Evolutionary conservation across 2,797 vertebrate genomes (phyloP).

Genomic region (Trematomus bernacchii): DNA sequence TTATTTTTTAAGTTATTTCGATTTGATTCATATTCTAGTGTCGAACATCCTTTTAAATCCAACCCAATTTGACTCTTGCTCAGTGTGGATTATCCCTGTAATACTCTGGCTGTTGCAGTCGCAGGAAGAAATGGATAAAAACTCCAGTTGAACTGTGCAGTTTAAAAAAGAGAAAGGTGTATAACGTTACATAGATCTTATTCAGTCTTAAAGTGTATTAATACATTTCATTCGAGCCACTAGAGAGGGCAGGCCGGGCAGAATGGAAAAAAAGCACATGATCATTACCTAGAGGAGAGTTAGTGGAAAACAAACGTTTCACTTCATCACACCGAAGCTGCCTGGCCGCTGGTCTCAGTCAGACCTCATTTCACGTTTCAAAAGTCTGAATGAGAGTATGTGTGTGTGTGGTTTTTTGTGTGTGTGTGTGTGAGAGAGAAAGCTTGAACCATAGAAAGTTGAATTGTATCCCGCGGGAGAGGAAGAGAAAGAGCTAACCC

Average conservation of each 20-base stretch:
- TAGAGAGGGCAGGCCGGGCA: background rate
- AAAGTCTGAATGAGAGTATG: slow-evolving; percentile 45
- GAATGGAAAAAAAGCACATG: slow-evolving; percentile 11
- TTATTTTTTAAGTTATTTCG: slow-evolving; percentile 1
- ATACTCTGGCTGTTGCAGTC: slow-evolving; percentile 23
- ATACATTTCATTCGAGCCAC: slow-evolving; percentile 21
- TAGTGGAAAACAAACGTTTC: slow-evolving; percentile 42
- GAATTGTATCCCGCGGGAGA: slow-evolving; percentile 27
- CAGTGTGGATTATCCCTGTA: slow-evolving; percentile 48
- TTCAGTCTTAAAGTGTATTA: slow-evolving; percentile 2
- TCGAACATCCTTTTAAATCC: slow-evolving; percentile 49
- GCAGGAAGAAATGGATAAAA: background rate
- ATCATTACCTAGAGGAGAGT: slow-evolving; percentile 2
- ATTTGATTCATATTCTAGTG: slow-evolving; percentile 34
- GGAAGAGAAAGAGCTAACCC: slow-evolving; percentile 28
- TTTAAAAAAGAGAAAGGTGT: slow-evolving; percentile 7
- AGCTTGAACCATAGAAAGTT: slow-evolving; percentile 22
- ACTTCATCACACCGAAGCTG: slow-evolving; percentile 37
- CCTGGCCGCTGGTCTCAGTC: slow-evolving; percentile 54
- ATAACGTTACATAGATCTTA: slow-evolving; percentile 8
- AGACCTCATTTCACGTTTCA: slow-evolving; percentile 70
- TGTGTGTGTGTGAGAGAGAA: background rate
- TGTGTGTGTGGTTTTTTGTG: slow-evolving; percentile 3
- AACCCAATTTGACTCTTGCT: slow-evolving; percentile 42
- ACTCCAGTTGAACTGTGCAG: background rate